Evolutionary conservation across 35 echinoderm and acorn worm species (phyloP), one percentile per base, ranked within the genome.

Genomic region (Anneissia japonica): DNA sequence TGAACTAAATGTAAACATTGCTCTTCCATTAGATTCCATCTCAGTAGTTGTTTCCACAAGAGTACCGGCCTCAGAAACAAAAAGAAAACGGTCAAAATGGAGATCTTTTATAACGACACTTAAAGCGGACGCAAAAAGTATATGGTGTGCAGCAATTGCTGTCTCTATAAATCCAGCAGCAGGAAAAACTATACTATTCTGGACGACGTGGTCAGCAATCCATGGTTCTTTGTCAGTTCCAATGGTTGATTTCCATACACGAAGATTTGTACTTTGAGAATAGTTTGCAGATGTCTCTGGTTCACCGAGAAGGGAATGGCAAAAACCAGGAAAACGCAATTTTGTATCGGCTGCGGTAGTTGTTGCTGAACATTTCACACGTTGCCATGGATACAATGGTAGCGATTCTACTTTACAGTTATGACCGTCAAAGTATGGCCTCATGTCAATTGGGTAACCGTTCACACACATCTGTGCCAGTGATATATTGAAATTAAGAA

Each of bases 381-480:
- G 87, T 41, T 89, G 87, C 87, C 87, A 89, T 0, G 87, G 87
- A 74, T 89, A 89, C 31, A 76, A 73, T 43, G 87, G 87, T 31
- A 89, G 26, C 19, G 87, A 83, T 34, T 45, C 17, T 41, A 82
- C 80, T 21, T 32, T 39, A n/a, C 31, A 37, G 29, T 56, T 21
- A 37, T 29, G 9, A 3, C 34, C 30, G 6, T 39, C 38, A 36
- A 77, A 90, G 6, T 35, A 36, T 31, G 37, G 0, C 10, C 5
- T n/a, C 28, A 90, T 84, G 30, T 78, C 35, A 4, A 78, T 40
- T 1, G 31, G 29, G 13, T 84, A 51, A 7, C 80, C 88, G 14
- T 30, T 76, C 3, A 75, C 36, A 51, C 34, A 19, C 21, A 90
- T 72, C 31, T 55, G 17, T 19, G 77, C n/a, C 4, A 77, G 43